Conservation (phyloP, 2,113 vertebrate genomes). For the Pitta sordida region DNA sequence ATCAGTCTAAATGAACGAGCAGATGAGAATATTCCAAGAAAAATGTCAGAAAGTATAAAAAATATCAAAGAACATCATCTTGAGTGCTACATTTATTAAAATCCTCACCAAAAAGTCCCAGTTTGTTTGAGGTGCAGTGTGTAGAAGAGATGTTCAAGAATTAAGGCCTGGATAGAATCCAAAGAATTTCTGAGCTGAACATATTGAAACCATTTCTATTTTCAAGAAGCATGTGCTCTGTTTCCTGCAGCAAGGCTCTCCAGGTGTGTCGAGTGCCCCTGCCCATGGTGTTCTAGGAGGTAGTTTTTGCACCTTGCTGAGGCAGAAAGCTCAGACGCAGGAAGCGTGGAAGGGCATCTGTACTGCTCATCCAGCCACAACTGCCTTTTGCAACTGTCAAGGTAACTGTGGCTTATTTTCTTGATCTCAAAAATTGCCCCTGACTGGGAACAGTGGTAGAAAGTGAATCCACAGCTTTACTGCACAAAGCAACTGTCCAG, state of each 20-base stretch:
- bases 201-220: not conserved
- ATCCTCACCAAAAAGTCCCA: not conserved
- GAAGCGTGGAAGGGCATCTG: rapidly evolving
- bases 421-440: not conserved
- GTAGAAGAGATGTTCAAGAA: not conserved
- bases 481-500: not conserved
- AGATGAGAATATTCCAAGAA: not conserved
- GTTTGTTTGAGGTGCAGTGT: not conserved
- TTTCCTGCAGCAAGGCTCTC: not conserved
- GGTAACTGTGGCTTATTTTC: not conserved
- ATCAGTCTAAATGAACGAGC: not conserved
- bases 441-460: not conserved
- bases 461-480: not conserved
- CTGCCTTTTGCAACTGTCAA: not conserved
- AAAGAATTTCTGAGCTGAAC: not conserved
- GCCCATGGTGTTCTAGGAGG: rapidly evolving
- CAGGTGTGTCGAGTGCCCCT: rapidly evolving
- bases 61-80: not conserved
- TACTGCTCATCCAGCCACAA: not conserved
- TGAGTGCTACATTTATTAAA: not conserved
- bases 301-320: not conserved
- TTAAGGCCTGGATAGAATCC: not conserved
- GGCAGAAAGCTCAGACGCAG: not conserved
- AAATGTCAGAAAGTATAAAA: not conserved
- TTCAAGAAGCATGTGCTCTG: not conserved